Evolutionary conservation across 1,140 invertebrate species (phyloP).

Genomic region (Palaemon carinicauda): DNA sequence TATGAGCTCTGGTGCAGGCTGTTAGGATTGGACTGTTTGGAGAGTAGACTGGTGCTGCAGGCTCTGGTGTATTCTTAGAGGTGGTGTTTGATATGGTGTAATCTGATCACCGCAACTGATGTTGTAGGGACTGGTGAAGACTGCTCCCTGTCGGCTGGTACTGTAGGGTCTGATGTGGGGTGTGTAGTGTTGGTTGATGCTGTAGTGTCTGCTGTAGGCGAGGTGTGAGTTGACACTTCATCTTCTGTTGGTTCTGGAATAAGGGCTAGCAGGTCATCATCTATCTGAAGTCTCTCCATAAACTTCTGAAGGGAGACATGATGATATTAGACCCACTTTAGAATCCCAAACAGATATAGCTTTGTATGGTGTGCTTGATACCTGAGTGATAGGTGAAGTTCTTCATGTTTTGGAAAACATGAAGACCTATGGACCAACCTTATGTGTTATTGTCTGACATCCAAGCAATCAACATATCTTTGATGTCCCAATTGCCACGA

Average conservation of each 20-base stretch:
- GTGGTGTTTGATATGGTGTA: no score
- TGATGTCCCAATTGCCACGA: background rate
- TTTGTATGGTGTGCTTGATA: background rate
- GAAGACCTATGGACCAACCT: background rate
- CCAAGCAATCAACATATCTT: background rate
- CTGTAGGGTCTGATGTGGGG: no score
- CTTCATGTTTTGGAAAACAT: background rate
- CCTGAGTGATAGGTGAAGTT: background rate
- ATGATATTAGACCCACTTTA: no score
- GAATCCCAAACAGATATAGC: background rate
- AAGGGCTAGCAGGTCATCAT: background rate
- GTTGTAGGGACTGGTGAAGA: no score
- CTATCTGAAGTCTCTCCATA: background rate
- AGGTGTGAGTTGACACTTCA: background rate
- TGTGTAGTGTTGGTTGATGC: background rate
- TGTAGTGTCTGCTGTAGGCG: background rate
- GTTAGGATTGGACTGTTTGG: no score
- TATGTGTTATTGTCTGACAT: background rate
- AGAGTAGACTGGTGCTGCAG: background rate
- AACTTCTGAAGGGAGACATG: background rate
- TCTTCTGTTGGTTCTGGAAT: background rate
- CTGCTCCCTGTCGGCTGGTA: no score
- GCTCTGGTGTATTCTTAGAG: no score
- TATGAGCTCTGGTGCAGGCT: no score
- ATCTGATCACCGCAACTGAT: no score